These are phyloP conservation scores for Ceratitis capitata DNA, from an alignment of 1,140 invertebrate genomes.

Conservation along the genomic window DNA sequence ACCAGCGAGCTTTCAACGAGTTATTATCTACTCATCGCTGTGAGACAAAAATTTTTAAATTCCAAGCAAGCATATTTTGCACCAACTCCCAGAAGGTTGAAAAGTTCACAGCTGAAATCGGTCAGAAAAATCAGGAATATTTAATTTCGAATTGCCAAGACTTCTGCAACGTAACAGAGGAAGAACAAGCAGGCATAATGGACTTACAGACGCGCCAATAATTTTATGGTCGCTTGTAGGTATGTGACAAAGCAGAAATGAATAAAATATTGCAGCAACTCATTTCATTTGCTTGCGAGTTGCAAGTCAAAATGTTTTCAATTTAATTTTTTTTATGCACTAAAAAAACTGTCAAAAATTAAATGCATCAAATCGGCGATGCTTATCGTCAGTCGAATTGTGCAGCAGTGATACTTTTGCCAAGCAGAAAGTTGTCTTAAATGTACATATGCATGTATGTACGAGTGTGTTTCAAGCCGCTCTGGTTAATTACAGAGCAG, in stretches of 20 bases:
- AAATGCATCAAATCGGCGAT: background rate
- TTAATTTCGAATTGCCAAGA: background rate
- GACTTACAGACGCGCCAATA: no score
- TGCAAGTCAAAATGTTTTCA: no score
- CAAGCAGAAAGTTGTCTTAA: background rate
- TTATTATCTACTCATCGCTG: background rate
- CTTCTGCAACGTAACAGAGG: no score
- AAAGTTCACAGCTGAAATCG: background rate
- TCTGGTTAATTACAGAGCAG: background rate
- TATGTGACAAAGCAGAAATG: no score
- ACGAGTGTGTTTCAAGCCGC: background rate
- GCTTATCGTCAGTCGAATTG: background rate
- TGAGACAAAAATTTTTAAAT: background rate
- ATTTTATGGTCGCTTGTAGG: no score
- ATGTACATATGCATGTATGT: no score
- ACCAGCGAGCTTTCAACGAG: background rate
- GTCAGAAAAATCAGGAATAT: background rate
- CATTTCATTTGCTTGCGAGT: no score
- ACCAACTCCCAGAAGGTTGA: background rate
- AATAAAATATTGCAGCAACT: no score
- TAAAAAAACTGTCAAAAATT: background rate
- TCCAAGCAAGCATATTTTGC: background rate
- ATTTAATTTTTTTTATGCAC: no score
- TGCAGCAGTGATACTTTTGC: background rate
- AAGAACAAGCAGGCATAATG: no score